phyloP scores from a whole-genome alignment of 2,113 vertebrate genomes.

The Tor tambroides region DNA sequence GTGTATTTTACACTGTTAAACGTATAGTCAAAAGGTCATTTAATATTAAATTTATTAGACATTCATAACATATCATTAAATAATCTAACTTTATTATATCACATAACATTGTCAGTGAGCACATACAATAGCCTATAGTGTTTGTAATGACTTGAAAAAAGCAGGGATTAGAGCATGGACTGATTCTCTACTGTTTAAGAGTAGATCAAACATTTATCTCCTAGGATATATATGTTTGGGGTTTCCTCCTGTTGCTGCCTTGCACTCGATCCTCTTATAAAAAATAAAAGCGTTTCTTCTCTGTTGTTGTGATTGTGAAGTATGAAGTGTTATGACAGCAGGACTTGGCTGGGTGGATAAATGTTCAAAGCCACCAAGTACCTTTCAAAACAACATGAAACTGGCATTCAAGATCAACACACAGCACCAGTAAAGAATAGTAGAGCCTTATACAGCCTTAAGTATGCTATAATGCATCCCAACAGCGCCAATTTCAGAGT shows the following conservation, averaged over 20 bases:
- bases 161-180: not conserved
- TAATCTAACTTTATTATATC: not conserved
- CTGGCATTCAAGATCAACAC: not conserved
- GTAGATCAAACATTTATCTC: not conserved
- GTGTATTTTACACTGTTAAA: not conserved
- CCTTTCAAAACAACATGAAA: not conserved
- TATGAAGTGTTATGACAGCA: constrained; percentile 25
- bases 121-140: not conserved
- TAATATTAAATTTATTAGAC: not conserved
- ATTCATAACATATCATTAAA: not conserved
- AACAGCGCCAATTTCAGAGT: not conserved
- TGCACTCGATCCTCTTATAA: not conserved
- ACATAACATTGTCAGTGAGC: not conserved
- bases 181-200: not conserved
- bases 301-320: not conserved
- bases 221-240: not conserved
- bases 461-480: not conserved
- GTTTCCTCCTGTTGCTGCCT: not conserved
- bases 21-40: not conserved
- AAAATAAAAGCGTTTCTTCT: constrained; percentile 2
- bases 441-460: not conserved
- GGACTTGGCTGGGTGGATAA: not conserved
- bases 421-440: not conserved
- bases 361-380: not conserved
- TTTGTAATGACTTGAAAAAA: not conserved